A percentile compares a stretch with the other conserved stretches of the same genome.
Conservation (phyloP, 1,140 invertebrate species). For the Scaptomyza hsui region DNA sequence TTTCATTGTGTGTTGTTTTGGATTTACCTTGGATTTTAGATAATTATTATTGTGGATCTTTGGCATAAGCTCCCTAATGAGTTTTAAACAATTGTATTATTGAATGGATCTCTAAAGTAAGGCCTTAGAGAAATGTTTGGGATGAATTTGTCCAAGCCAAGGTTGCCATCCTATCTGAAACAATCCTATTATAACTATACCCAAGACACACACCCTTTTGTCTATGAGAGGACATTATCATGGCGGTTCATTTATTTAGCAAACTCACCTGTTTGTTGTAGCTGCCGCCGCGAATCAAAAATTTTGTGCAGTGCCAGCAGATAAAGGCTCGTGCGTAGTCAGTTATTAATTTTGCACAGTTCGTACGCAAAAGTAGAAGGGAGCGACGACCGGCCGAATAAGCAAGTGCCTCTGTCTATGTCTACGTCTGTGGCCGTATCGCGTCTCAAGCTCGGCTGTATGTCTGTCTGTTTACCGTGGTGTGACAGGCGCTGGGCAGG, state of each 20-base stretch:
- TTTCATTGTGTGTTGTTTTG: conserved; percentile 1
- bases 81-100: no score
- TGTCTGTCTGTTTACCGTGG: conserved; percentile 1
- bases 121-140: no score
- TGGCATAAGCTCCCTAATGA: no score
- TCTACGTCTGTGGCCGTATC: conserved; percentile 11
- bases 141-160: no score
- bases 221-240: no score
- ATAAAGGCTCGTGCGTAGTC: conserved; percentile 13
- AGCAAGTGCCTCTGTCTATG: conserved; percentile 19
- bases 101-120: no score
- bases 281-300: not conserved
- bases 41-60: not conserved
- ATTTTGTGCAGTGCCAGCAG: conserved; percentile 30
- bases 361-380: conserved; percentile 20
- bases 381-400: conserved; percentile 33
- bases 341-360: conserved; percentile 31
- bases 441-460: conserved; percentile 18
- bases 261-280: conserved; percentile 23
- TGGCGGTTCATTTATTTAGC: not conserved
- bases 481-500: conserved; percentile 18
- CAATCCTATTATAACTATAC: no score
- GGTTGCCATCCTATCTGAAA: no score
- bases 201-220: no score
- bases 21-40: not conserved